Conservation (phyloP, 1,140 invertebrate genomes). For the Plodia interpunctella region DNA sequence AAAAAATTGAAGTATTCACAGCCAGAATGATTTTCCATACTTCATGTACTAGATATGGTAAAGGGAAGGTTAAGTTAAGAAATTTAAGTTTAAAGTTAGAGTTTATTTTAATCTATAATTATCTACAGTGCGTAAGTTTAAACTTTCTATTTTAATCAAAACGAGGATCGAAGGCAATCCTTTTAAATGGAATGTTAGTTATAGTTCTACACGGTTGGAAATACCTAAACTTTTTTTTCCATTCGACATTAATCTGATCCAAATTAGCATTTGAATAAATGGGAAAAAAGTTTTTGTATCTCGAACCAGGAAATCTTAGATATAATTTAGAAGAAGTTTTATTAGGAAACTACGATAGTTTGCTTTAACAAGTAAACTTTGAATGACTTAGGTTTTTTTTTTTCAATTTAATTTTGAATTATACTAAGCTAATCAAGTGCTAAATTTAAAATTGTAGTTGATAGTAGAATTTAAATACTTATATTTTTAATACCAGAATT, state of each 20-base stretch:
- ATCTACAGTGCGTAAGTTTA: conserved; percentile 74
- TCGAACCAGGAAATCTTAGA: conserved; percentile 55
- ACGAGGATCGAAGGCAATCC: conserved; percentile 59
- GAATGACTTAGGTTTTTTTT: conserved; percentile 58
- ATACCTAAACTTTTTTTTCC: conserved; percentile 17
- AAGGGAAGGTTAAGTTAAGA: conserved; percentile 50
- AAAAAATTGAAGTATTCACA: conserved; percentile 68
- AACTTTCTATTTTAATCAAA: conserved; percentile 69
- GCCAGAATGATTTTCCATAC: conserved; percentile 73
- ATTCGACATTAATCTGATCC: conserved; percentile 16
- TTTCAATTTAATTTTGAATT: conserved; percentile 66
- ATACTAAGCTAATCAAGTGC: conserved; percentile 67
- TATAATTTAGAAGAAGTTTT: conserved; percentile 72
- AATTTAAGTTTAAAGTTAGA: conserved; percentile 58
- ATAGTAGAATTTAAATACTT: conserved; percentile 43
- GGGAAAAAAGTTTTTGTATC: conserved; percentile 28
- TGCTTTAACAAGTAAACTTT: conserved; percentile 60
- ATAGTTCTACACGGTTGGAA: conserved; percentile 50
- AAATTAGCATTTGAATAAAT: conserved; percentile 24
- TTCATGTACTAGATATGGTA: conserved; percentile 70
- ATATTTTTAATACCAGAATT: conserved; percentile 17
- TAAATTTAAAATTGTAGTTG: conserved; percentile 60
- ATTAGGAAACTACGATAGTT: conserved; percentile 68
- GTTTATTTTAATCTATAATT: conserved; percentile 67
- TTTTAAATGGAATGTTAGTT: conserved; percentile 66